Conservation (phyloP, 2,888 invertebrate genomes). For the Kryphioiulus occultus region DNA sequence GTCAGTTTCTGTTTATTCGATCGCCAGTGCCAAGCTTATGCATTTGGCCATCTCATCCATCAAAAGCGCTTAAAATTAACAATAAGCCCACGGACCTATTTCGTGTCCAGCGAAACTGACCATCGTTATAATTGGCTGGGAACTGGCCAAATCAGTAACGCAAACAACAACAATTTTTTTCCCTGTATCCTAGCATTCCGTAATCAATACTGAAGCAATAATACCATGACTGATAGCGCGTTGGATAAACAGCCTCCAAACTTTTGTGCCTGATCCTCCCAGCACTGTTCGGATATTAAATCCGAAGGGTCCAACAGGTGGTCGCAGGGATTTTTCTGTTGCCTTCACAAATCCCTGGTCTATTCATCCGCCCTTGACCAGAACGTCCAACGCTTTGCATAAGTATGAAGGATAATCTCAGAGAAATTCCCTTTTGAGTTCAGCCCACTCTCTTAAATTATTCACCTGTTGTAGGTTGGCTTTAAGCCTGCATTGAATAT, state of each 20-base stretch:
- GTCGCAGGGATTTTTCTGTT: not conserved
- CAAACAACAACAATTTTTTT: constrained; percentile 6
- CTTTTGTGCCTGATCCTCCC: not conserved
- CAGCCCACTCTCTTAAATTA: not conserved
- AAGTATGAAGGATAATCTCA: not conserved
- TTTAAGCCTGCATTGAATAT: not conserved
- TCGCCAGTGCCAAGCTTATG: not conserved
- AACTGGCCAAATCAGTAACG: not conserved
- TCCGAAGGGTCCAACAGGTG: not conserved
- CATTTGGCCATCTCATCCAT: not conserved
- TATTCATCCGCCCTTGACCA: constrained; percentile 15
- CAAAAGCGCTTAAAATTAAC: not conserved
- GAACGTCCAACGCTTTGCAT: not conserved
- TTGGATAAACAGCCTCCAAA: not conserved
- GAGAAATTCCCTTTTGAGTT: not conserved
- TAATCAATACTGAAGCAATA: constrained; percentile 19
- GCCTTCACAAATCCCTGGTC: not conserved
- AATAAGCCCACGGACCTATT: not conserved
- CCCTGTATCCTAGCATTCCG: not conserved
- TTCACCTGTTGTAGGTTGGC: not conserved
- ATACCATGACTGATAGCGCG: not conserved
- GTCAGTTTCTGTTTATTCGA: not conserved
- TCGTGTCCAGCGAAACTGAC: not conserved
- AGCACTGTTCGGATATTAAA: not conserved
- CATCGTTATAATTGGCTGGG: not conserved